Base-by-base conservation (phyloP, 2,797 vertebrate genomes). In the Anguilla marmorata region DNA sequence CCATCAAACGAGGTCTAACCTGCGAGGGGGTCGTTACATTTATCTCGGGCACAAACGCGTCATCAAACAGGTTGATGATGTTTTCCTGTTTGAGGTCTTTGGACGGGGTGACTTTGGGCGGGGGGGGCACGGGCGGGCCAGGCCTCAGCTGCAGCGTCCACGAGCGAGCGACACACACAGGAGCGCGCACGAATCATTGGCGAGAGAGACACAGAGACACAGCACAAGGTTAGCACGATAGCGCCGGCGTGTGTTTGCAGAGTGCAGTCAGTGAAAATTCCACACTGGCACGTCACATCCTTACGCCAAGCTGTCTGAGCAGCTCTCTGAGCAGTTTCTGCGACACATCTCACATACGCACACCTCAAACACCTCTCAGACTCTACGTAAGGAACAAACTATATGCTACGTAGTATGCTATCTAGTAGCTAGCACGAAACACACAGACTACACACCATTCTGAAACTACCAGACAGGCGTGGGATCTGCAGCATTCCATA, bases 21-120 rank as follows among this genome's bases (percentile, higher is more conserved):
- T 99, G 97, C 95, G 97, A 98, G 33, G 98, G 98, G 91, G 98
- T 99, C 86, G 98, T 99, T 95, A 99, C 96, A 93, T 96, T 99
- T 96, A 99, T 98, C 93, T 98, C 97, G 0, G 98, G 98, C 92
- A 98, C 93, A 93, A 98, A 97, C 91, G 97, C 97, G 93, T 98
- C 97, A 92, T 98, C 98, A 96, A 99, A 99, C 92, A 99, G 96
- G 94, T 96, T 97, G 95, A 99, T 96, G 94, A 99, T 99, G 96
- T 98, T 98, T 92, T 99, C 98, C 92, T 97, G 96, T 96, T 99
- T 98, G 95, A 99, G 88, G 87, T 99, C 99, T 96, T 97, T 98
- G 90, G 96, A 99, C 2, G 98, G 98, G 88, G 98, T 99, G 94
- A 96, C 97, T 97, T 98, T 99, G 91, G 98, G 98, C 93, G 98